Conservation (phyloP, 2,797 vertebrate species). For the Apodemus agrarius region DNA sequence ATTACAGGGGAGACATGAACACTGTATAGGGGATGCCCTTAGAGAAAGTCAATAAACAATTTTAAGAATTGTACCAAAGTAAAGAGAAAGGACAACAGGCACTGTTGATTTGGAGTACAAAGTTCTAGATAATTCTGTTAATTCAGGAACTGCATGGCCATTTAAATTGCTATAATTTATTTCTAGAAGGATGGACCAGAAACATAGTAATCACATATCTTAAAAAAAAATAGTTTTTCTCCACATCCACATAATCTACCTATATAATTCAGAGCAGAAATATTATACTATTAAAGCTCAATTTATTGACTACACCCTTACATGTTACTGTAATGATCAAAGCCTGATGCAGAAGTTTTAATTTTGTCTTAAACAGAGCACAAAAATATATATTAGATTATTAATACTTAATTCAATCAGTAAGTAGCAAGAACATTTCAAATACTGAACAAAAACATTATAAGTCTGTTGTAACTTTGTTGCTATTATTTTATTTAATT, state of each 20-base stretch:
- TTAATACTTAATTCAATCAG: conserved; percentile 34
- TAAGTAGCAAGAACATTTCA: conserved; percentile 18
- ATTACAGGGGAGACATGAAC: not conserved
- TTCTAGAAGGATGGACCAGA: not conserved
- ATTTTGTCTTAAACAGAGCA: conserved; percentile 14
- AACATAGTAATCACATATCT: not conserved
- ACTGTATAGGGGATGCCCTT: not conserved
- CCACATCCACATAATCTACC: not conserved
- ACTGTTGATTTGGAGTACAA: not conserved
- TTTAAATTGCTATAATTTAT: not conserved
- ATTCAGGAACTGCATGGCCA: not conserved
- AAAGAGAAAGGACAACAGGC: conserved; percentile 19
- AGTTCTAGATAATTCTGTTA: not conserved
- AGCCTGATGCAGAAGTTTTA: conserved; percentile 30
- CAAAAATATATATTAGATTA: not conserved
- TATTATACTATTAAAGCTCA: not conserved
- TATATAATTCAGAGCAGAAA: not conserved
- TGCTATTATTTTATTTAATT: conserved; percentile 21
- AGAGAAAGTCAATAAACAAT: not conserved
- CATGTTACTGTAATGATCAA: not conserved
- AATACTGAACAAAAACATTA: conserved; percentile 21
- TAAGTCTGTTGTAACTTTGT: not conserved
- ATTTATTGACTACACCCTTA: not conserved
- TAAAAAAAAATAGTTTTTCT: not conserved
- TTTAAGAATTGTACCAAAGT: not conserved